These are phyloP conservation scores for Ecliptopera silaceata DNA, from an alignment of 2,888 invertebrate genomes.

Conservation along the genomic window DNA sequence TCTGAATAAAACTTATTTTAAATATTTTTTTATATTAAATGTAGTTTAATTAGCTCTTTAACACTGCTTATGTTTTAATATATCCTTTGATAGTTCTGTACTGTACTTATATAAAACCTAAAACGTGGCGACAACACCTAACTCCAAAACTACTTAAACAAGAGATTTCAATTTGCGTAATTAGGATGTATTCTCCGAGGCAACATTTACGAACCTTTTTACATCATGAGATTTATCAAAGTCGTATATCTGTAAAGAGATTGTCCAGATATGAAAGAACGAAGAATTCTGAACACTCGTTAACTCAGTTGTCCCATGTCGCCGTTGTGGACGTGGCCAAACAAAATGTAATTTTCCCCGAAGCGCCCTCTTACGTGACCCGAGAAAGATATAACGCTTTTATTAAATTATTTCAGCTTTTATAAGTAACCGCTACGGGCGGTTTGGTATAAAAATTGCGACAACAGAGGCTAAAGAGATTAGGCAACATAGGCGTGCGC, in stretches of 20 bases:
- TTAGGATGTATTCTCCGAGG: conserved; percentile 14
- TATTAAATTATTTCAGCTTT: conserved; percentile 80
- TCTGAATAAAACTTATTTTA: too few species aligned
- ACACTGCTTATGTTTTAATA: neutral
- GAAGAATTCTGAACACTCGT: conserved; percentile 75
- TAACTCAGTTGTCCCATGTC: conserved; percentile 79
- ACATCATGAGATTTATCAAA: conserved; percentile 34
- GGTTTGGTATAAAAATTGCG: conserved; percentile 64
- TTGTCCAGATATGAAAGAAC: conserved; percentile 72
- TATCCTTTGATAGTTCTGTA: conserved; percentile 4
- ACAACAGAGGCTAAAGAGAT: conserved; percentile 61
- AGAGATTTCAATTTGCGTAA: conserved; percentile 22
- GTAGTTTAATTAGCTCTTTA: too few species aligned
- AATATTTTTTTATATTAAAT: too few species aligned
- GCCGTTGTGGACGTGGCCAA: conserved; percentile 71
- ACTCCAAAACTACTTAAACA: conserved; percentile 22
- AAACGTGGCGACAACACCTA: conserved; percentile 13
- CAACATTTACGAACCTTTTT: conserved; percentile 16
- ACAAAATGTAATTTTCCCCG: conserved; percentile 81
- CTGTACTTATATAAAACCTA: conserved; percentile 4
- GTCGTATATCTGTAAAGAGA: conserved; percentile 56
- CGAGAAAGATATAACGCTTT: conserved; percentile 78
- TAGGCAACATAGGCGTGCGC: conserved; percentile 52
- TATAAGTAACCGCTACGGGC: conserved; percentile 68
- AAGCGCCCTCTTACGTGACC: conserved; percentile 80